Base-by-base conservation (phyloP, 2,797 vertebrate genomes). In the Adrianichthys oophorus region DNA sequence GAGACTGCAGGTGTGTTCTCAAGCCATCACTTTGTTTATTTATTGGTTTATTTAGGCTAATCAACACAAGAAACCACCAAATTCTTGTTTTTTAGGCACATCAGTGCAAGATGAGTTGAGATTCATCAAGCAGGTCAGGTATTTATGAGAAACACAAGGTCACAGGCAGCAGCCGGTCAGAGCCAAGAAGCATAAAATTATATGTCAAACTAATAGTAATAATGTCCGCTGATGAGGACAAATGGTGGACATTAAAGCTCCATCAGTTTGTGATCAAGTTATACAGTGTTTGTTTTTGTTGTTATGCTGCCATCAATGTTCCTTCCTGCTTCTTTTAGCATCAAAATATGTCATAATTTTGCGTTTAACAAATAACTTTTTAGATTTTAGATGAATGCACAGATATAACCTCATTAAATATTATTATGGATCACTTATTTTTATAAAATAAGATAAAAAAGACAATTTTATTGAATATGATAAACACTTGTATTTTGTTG, bases 171-270 rank as follows among this genome's bases (percentile, higher is more conserved):
- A 29, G 5, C 41, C 23, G 52, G 51, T 44, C 49, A 12, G 63
- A 68, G 66, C 76, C 52, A 21, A 17, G 52, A 52, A 37, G 71
- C 41, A 59, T 82, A 77, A 81, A 84, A 84, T 79, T 37, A 74
- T 78, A 54, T 63, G 61, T 69, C 62, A 56, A 45, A 56, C 66
- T 61, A 56, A 52, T 32, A 49, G 56, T 53, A 52, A 52, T 42
- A 56, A n/a, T 37, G 68, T 62, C 58, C 47, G 37, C 67, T n/a
- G 29, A 40, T 7, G 23, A 41, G 46, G 44, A 24, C 59, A 17
- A 55, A 7, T 12, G 48, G 48, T 37, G 32, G 32, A 37, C 8
- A 37, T 51, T 48, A 21, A 67, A 62, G 56, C 51, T 14, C 4
- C 14, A 76, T 77, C 76, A 51, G 58, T 68, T 48, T 41, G 47